Percentiles rank a stretch among this genome's conserved stretches.
phyloP scores from a whole-genome alignment of 1,140 invertebrate genomes.

The Sitobion miscanthi region DNA sequence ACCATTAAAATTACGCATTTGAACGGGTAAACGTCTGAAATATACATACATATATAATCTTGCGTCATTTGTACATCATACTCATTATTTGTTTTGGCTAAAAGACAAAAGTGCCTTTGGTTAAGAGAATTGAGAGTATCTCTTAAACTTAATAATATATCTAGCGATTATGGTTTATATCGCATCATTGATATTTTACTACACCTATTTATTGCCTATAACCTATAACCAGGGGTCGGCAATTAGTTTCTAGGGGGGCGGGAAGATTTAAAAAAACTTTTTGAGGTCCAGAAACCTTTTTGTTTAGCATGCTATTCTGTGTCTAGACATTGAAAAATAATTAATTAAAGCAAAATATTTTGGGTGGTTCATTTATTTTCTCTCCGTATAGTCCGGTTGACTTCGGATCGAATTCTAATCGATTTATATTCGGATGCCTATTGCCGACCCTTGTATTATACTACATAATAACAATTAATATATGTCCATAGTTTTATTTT shows the following conservation, averaged over 20 bases:
- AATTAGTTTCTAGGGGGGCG: too few relatives aligned
- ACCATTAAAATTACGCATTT: conserved; percentile 56
- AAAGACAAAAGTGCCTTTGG: conserved; percentile 54
- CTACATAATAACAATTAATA: background rate
- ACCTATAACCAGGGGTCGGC: background rate
- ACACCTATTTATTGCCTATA: background rate
- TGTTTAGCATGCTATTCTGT: too few relatives aligned
- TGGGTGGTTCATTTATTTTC: too few relatives aligned
- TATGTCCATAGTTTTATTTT: background rate
- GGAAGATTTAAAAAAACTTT: too few relatives aligned
- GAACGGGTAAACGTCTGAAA: conserved; percentile 57
- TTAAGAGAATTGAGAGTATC: conserved; percentile 45
- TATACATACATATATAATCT: conserved; percentile 56
- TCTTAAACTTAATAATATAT: conserved; percentile 29
- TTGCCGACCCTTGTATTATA: too few relatives aligned
- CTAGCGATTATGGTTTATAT: background rate
- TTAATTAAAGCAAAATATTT: too few relatives aligned
- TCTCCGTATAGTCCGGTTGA: too few relatives aligned
- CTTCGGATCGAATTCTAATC: too few relatives aligned
- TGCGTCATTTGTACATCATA: conserved; percentile 55
- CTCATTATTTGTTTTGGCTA: conserved; percentile 50
- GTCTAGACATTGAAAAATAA: too few relatives aligned
- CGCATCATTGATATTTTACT: conserved; percentile 1
- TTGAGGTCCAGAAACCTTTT: too few relatives aligned
- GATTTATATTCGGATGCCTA: too few relatives aligned